phyloP scores from a whole-genome alignment of 2,797 vertebrate genomes.

The Rhadinocentrus ornatus region DNA sequence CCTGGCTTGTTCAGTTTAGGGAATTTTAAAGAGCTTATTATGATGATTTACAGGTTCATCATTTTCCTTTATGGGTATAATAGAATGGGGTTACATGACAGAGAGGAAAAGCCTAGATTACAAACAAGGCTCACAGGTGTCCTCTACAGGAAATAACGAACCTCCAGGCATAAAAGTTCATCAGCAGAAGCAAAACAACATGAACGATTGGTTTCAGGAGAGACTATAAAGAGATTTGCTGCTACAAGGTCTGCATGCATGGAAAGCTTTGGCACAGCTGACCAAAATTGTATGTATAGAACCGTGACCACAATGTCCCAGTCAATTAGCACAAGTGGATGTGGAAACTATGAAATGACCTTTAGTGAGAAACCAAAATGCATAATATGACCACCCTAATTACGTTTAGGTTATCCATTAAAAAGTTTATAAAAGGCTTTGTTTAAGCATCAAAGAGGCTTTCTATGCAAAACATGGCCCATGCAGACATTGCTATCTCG shows the following conservation, averaged over 20 bases:
- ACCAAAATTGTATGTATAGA: neutral
- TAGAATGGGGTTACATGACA: constrained; percentile 4
- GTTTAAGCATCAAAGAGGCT: no score
- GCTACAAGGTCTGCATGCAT: neutral
- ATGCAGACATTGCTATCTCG: no score
- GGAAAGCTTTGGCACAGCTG: neutral
- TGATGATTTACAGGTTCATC: neutral
- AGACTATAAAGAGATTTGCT: no score
- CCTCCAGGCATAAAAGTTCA: no score
- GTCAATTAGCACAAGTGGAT: neutral
- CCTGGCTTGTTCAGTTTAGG: constrained; percentile 1
- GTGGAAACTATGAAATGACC: neutral
- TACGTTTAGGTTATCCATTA: no score
- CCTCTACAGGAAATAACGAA: neutral
- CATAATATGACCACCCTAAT: neutral
- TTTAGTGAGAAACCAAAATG: neutral
- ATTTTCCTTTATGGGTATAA: neutral
- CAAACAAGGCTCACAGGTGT: constrained; percentile 2
- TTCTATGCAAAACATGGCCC: no score
- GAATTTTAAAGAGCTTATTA: neutral
- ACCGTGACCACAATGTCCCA: neutral
- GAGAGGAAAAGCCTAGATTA: neutral
- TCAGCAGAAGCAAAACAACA: no score
- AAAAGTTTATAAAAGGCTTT: no score
- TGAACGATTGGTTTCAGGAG: no score